These are phyloP conservation scores for Cirrhinus molitorella DNA, from an alignment of 2,797 vertebrate genomes.

Conservation along the genomic window DNA sequence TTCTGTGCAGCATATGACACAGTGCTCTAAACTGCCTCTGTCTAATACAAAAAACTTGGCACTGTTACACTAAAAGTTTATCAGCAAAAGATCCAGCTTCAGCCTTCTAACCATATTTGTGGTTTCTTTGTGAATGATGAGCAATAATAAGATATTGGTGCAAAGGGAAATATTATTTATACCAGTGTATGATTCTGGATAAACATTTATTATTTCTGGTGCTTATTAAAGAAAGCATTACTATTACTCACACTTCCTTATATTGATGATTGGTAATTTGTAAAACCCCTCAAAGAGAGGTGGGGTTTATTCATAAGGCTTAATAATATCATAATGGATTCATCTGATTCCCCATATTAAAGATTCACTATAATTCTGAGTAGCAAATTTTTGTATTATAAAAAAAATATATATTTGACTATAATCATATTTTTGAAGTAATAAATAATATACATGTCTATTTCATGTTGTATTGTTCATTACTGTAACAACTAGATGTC, in stretches of 20 bases:
- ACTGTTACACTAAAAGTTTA: not conserved
- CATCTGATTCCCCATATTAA: not conserved
- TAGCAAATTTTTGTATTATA: not conserved
- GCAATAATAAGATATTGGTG: not conserved
- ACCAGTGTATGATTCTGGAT: not conserved
- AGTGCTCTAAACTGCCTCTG: not conserved
- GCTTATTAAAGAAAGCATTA: too few relatives aligned
- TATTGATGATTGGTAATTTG: not conserved
- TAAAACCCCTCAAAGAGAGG: not conserved
- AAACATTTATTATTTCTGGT: not conserved
- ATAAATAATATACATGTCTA: not conserved
- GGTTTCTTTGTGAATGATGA: not conserved
- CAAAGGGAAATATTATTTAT: not conserved
- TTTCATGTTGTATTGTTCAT: not conserved
- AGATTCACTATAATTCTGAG: not conserved
- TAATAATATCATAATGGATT: not conserved
- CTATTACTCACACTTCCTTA: not conserved
- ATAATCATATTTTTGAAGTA: not conserved
- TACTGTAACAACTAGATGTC: not conserved
- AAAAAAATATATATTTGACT: not conserved
- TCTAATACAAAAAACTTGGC: constrained; percentile 19
- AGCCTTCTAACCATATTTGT: constrained; percentile 12
- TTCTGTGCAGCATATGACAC: constrained; percentile 45
- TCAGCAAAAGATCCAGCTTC: not conserved
- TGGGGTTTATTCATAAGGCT: not conserved